These are phyloP conservation scores for Carassius gibelio DNA, from an alignment of 2,113 vertebrate species.

Conservation along the genomic window DNA sequence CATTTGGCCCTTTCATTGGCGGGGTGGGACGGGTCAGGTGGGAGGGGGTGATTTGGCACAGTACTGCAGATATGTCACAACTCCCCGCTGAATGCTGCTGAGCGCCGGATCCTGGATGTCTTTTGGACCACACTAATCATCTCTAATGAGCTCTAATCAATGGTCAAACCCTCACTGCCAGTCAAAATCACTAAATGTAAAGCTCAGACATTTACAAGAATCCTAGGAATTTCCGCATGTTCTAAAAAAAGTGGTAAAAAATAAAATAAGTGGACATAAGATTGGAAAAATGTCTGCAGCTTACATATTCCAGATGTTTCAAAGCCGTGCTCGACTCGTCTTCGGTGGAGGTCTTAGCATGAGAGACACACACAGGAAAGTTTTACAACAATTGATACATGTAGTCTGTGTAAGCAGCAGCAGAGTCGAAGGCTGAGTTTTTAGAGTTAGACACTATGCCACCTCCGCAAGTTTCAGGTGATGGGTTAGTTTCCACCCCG, in stretches of 20 bases:
- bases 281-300: constrained; percentile 59
- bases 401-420: constrained; percentile 18
- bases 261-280: constrained; percentile 23
- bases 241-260: constrained; percentile 14
- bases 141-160: constrained; percentile 29
- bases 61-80: constrained; percentile 65
- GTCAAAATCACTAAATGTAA: constrained; percentile 23
- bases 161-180: neutral
- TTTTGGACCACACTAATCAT: constrained; percentile 21
- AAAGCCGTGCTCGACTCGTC: constrained; percentile 70
- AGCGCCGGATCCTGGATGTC: constrained; percentile 38
- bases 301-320: constrained; percentile 78
- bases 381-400: constrained; percentile 59
- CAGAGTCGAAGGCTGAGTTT: constrained; percentile 31
- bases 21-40: constrained; percentile 10
- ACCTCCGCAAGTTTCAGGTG: neutral
- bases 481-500: constrained; percentile 58
- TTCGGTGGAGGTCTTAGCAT: constrained; percentile 67
- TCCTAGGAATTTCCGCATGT: constrained; percentile 16
- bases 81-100: constrained; percentile 67
- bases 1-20: constrained; percentile 20
- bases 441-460: constrained; percentile 18
- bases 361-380: constrained; percentile 71
- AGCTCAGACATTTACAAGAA: constrained; percentile 25
- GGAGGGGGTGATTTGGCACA: constrained; percentile 56